Evolutionary conservation across 2,797 vertebrate genomes (phyloP).

Genomic region (Coccyzus lansbergi): DNA sequence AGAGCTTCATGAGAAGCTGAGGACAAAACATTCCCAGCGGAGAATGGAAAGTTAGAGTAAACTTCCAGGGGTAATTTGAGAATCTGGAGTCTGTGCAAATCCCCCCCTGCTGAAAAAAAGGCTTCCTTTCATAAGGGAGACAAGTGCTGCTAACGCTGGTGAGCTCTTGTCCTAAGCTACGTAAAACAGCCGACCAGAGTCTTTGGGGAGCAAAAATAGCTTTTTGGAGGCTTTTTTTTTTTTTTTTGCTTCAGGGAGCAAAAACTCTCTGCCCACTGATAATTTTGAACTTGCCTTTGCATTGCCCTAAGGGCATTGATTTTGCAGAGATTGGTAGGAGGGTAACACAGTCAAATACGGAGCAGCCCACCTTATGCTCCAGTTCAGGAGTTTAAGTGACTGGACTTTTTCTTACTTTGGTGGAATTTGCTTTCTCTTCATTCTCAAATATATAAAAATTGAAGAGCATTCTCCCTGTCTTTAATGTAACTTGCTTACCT

Average conservation of each 20-base stretch:
- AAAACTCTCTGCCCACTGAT: not conserved
- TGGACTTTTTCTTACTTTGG: not conserved
- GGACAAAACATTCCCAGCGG: not conserved
- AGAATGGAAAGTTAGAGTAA: not conserved
- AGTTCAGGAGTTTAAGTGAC: not conserved
- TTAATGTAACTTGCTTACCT: not conserved
- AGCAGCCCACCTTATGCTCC: not conserved
- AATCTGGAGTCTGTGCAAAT: not conserved
- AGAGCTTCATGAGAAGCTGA: not conserved
- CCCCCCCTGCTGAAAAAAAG: not conserved
- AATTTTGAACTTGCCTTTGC: not conserved
- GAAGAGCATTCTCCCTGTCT: not conserved
- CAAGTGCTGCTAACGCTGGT: fast-evolving
- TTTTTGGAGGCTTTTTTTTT: not conserved
- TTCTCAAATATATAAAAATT: not conserved
- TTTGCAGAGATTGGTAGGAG: not conserved
- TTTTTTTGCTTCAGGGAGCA: not conserved
- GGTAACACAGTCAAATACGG: not conserved
- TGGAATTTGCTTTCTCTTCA: not conserved
- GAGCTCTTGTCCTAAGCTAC: not conserved
- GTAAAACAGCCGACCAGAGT: not conserved
- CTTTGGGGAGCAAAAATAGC: not conserved
- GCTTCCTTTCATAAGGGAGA: not conserved
- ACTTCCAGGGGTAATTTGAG: not conserved
- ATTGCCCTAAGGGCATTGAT: not conserved